These are phyloP conservation scores for Eurytoma californica DNA, from an alignment of 2,888 invertebrate genomes.

Conservation along the genomic window DNA sequence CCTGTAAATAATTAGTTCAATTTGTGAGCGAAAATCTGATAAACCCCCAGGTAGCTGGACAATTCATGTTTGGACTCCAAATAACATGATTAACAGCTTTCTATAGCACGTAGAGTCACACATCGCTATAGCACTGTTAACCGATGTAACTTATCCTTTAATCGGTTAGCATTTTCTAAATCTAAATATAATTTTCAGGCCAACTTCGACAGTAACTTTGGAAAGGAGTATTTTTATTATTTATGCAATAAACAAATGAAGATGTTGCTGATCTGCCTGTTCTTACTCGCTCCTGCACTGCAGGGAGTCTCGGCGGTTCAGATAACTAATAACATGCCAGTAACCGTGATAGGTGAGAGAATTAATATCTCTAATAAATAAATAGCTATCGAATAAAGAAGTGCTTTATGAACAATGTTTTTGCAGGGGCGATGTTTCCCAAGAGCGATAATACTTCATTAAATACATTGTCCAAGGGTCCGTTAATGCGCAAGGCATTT, in stretches of 20 bases:
- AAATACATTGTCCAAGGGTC: background rate
- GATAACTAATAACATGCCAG: background rate
- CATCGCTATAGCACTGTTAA: too few relatives aligned
- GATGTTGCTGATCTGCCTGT: background rate
- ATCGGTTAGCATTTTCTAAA: too few relatives aligned
- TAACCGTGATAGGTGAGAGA: background rate
- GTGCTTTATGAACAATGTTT: background rate
- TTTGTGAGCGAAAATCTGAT: too few relatives aligned
- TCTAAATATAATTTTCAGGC: too few relatives aligned
- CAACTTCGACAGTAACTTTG: too few relatives aligned
- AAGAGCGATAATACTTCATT: background rate
- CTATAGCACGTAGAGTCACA: too few relatives aligned
- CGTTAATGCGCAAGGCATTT: constrained; percentile 40
- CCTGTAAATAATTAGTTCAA: too few relatives aligned
- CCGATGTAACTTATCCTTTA: too few relatives aligned
- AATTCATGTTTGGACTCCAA: too few relatives aligned
- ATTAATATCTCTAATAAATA: background rate
- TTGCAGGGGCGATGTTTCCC: constrained; percentile 44
- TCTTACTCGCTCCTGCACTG: background rate
- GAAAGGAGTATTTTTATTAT: too few relatives aligned
- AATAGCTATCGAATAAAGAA: background rate
- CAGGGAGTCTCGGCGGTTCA: background rate
- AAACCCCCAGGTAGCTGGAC: too few relatives aligned
- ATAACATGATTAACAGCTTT: too few relatives aligned
- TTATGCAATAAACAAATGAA: background rate